phyloP scores from a whole-genome alignment of 2,113 vertebrate species.

The Mus pahari region DNA sequence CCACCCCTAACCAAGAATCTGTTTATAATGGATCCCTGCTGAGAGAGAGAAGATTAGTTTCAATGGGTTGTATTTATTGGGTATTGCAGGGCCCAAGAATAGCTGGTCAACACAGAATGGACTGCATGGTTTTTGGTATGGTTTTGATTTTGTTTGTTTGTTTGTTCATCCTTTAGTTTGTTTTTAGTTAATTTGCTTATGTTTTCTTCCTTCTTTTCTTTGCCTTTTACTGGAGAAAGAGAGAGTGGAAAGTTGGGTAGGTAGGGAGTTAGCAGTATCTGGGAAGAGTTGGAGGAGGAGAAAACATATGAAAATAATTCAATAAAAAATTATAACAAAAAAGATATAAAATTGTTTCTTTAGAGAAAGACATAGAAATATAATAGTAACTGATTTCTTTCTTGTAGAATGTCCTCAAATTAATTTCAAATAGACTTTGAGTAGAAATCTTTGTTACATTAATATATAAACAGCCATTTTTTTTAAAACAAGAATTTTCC shows the following conservation, averaged over 20 bases:
- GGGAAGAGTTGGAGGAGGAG: background rate
- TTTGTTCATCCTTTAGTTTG: too few relatives aligned
- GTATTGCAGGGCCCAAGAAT: background rate
- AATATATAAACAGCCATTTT: constrained; percentile 18
- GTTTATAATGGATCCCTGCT: background rate
- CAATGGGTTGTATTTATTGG: background rate
- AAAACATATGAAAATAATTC: background rate
- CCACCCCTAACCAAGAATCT: background rate
- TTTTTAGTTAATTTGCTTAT: background rate
- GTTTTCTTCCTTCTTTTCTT: background rate
- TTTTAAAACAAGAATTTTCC: background rate
- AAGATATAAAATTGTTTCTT: constrained; percentile 34
- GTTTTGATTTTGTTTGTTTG: background rate
- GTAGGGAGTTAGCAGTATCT: background rate
- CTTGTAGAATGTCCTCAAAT: constrained; percentile 15
- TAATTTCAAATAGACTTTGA: constrained; percentile 30
- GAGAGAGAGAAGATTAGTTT: background rate
- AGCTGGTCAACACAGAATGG: background rate
- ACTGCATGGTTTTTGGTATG: background rate
- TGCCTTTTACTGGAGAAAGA: background rate
- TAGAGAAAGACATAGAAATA: background rate
- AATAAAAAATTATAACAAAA: background rate
- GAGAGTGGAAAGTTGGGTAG: background rate
- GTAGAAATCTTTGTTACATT: background rate
- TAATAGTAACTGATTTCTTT: constrained; percentile 24